Conservation (phyloP, 2,797 vertebrate genomes). For the Tympanoctomys barrerae region DNA sequence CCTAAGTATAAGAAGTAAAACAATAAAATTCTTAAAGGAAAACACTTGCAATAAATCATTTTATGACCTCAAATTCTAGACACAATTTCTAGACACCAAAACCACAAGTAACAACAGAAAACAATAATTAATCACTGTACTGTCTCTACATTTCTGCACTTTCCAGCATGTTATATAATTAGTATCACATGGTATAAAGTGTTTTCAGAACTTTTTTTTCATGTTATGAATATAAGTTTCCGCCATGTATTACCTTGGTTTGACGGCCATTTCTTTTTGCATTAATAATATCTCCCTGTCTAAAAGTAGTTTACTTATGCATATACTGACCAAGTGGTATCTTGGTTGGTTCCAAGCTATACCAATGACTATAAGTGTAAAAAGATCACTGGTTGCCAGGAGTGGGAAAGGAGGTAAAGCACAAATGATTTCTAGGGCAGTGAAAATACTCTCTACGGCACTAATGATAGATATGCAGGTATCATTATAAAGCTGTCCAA, state of each 20-base stretch:
- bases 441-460: background rate
- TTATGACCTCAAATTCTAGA: background rate
- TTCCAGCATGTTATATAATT: background rate
- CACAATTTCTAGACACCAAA: background rate
- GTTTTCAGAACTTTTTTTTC: background rate
- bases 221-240: background rate
- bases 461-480: background rate
- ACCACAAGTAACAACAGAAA: background rate
- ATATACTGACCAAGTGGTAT: background rate
- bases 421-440: background rate
- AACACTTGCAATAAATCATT: background rate
- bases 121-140: background rate
- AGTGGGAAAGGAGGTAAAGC: background rate
- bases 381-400: background rate
- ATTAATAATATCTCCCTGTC: background rate
- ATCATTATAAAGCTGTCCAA: background rate
- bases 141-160: background rate
- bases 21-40: conserved; percentile 11
- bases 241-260: background rate
- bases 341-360: background rate
- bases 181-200: background rate
- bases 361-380: background rate
- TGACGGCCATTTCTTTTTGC: background rate
- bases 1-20: background rate
- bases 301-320: background rate